A percentile compares a stretch with the other conserved stretches of the same genome.
phyloP scores from a whole-genome alignment of 2,888 invertebrate species.

The Apantesis nais region DNA sequence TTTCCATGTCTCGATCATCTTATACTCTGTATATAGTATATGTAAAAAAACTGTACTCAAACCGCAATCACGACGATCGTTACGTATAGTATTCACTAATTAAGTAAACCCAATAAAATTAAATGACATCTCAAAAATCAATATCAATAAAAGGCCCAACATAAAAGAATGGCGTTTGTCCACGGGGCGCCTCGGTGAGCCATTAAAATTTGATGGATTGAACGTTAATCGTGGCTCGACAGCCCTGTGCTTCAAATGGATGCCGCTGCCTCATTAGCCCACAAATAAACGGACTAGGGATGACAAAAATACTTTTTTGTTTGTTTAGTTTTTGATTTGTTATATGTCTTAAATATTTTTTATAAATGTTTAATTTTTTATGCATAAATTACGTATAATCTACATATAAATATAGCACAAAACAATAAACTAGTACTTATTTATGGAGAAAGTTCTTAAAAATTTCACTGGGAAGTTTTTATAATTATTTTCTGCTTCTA shows the following conservation, averaged over 20 bases:
- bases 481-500: neutral
- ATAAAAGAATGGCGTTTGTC: conserved; percentile 45
- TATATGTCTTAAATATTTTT: neutral
- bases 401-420: neutral
- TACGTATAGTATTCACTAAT: conserved; percentile 26
- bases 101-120: conserved; percentile 36
- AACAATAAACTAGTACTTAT: neutral
- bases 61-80: conserved; percentile 5
- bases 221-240: conserved; percentile 58
- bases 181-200: conserved; percentile 42
- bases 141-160: conserved; percentile 50
- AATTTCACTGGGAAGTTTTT: neutral
- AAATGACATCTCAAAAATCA: conserved; percentile 46
- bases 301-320: conserved; percentile 10
- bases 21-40: neutral
- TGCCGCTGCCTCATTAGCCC: conserved; percentile 62
- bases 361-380: neutral
- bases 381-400: neutral
- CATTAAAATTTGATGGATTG: conserved; percentile 71
- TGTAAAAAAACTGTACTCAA: neutral
- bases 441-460: neutral
- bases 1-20: neutral
- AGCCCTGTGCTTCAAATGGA: conserved; percentile 65
- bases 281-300: conserved; percentile 46
- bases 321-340: neutral